Conservation (phyloP, 2,113 vertebrate species). For the Machaerirhynchus nigripectus region DNA sequence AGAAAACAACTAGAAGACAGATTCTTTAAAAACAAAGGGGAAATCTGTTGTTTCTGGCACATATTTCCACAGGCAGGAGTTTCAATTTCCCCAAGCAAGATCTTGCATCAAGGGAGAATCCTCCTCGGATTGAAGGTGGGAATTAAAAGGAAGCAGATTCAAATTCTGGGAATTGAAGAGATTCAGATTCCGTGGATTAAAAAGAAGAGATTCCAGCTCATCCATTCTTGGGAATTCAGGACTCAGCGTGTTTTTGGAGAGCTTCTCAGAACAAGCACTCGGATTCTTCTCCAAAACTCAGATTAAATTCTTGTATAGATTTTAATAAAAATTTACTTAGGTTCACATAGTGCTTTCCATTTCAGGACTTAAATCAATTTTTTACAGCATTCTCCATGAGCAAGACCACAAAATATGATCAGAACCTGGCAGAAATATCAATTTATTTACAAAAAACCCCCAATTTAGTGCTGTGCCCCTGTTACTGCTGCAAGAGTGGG, state of each 20-base stretch:
- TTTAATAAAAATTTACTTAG: neutral
- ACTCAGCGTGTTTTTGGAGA: neutral
- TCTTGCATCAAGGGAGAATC: neutral
- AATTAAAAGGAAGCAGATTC: neutral
- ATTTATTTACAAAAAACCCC: no score
- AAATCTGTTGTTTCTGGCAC: neutral
- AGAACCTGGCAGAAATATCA: neutral
- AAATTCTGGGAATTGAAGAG: neutral
- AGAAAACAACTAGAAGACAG: neutral
- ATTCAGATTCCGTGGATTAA: neutral
- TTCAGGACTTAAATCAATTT: neutral
- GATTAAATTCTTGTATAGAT: neutral
- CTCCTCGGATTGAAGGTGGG: neutral
- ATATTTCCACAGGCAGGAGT: rapidly evolving
- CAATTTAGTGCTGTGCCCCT: neutral
- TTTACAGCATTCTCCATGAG: neutral
- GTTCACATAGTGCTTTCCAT: neutral
- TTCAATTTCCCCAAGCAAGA: neutral
- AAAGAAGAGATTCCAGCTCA: neutral
- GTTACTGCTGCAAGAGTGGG: neutral
- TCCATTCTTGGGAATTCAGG: neutral
- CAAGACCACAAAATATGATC: neutral
- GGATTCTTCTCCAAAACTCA: neutral
- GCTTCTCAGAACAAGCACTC: neutral
- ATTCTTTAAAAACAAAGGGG: neutral